Base-by-base conservation (phyloP, 2,888 invertebrate genomes). In the Galerucella calmariensis region DNA sequence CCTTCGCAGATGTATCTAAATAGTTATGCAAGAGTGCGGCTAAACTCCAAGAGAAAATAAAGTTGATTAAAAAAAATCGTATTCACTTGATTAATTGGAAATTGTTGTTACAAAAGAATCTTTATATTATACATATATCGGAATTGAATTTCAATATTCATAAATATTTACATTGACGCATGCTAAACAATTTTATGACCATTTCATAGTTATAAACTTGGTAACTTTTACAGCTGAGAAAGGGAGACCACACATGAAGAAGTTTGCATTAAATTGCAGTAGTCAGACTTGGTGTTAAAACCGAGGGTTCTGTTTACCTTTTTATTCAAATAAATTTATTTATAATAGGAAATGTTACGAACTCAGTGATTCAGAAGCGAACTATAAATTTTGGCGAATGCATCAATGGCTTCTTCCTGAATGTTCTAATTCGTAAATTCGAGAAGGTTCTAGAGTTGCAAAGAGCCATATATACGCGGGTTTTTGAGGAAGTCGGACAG, bases 331-430 rank as follows among this genome's bases (percentile, higher is more conserved):
- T 59, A 46, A 10, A 3, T 2, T 11, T 24, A n/a, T 27, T 61
- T n/a, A 61, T 72, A 62, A 76, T 68, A 56, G 58, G 73, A 69
- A 71, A n/a, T n/a, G n/a, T n/a, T n/a, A n/a, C n/a, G n/a, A n/a
- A n/a, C n/a, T n/a, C n/a, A n/a, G n/a, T n/a, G n/a, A n/a, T n/a
- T n/a, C n/a, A n/a, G n/a, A n/a, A n/a, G n/a, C n/a, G n/a, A n/a
- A n/a, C n/a, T n/a, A n/a, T n/a, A n/a, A n/a, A n/a, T n/a, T n/a
- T n/a, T n/a, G n/a, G n/a, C n/a, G n/a, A n/a, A n/a, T n/a, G n/a
- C n/a, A n/a, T n/a, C n/a, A n/a, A n/a, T n/a, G n/a, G n/a, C n/a
- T n/a, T n/a, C n/a, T n/a, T n/a, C n/a, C n/a, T n/a, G n/a, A n/a
- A n/a, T n/a, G n/a, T n/a, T n/a, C n/a, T n/a, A n/a, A n/a, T n/a